Evolutionary conservation across 2,113 vertebrate genomes (phyloP), one percentile per base, ranked within the genome.

Genomic region (Menidia beryllina): DNA sequence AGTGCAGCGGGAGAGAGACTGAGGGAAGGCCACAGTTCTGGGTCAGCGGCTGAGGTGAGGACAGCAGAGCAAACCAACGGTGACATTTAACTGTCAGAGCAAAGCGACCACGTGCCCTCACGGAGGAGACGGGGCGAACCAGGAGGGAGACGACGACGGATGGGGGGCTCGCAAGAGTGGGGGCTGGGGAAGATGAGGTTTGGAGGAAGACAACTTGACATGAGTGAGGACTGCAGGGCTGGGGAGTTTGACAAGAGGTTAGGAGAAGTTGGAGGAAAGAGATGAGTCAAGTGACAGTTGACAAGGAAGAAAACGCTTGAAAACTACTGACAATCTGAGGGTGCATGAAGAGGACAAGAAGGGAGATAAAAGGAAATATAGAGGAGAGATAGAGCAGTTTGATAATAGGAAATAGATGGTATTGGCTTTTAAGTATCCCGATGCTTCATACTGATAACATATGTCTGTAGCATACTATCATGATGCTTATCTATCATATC

Each of bases 71-170:
- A 58, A 83, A 86, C 36, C 62, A 25, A 2, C 38, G 2, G 54
- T 83, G 85, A 83, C 89, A 86, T 83, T 83, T 86, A 50, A 75
- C 83, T 79, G 82, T 84, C 81, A 83, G 20, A 64, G 65, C 53
- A 47, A 55, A 61, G 61, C 19, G 21, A 30, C 71, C 71, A 78
- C 77, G 79, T 52, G 63, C 43, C 74, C 64, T 57, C 72, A 79
- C 41, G 55, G 55, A 72, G 11, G 62, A 59, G 48, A 60, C 30
- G 59, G 58, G n/a, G 54, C 66, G 51, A 39, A 53, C 36, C 24
- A 39, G 5, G 69, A 57, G 21, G 61, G 57, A 49, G 52, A 66
- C 14, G 26, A 53, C 2, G 57, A 66, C 34, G 50, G 51, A 45
- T 36, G 5, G 38, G 14, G 19, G 14, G 15, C 21, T n/a, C n/a